These are phyloP conservation scores for Sakesphorus luctuosus DNA, from an alignment of 2,113 vertebrate species.

Conservation along the genomic window DNA sequence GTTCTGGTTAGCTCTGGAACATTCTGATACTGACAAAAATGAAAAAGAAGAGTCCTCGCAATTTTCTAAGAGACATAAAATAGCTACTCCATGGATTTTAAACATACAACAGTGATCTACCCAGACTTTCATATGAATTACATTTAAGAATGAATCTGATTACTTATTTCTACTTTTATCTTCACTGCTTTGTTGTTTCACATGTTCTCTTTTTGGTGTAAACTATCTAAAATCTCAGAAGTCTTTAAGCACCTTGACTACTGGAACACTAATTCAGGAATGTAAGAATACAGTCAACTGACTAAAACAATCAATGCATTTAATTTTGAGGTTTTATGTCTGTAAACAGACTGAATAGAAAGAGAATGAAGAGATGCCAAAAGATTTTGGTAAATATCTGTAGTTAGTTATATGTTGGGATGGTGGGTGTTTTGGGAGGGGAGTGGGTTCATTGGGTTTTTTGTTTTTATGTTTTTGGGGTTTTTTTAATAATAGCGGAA, in stretches of 20 bases:
- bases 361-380: background rate
- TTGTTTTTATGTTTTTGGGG: too few relatives aligned
- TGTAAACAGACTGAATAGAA: background rate
- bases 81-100: background rate
- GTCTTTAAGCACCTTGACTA: background rate
- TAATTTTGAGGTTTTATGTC: background rate
- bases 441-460: background rate
- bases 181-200: background rate
- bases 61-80: background rate
- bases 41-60: background rate
- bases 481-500: background rate
- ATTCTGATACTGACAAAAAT: background rate
- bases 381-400: background rate
- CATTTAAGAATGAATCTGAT: background rate
- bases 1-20: background rate
- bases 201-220: background rate
- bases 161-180: background rate
- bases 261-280: background rate
- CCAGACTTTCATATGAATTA: background rate
- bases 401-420: background rate
- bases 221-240: background rate
- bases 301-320: background rate
- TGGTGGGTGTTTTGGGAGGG: accelerated
- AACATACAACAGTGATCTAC: background rate
- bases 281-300: background rate